Conservation (phyloP, 1,140 invertebrate species). For the Rhagoletis zephyria region DNA sequence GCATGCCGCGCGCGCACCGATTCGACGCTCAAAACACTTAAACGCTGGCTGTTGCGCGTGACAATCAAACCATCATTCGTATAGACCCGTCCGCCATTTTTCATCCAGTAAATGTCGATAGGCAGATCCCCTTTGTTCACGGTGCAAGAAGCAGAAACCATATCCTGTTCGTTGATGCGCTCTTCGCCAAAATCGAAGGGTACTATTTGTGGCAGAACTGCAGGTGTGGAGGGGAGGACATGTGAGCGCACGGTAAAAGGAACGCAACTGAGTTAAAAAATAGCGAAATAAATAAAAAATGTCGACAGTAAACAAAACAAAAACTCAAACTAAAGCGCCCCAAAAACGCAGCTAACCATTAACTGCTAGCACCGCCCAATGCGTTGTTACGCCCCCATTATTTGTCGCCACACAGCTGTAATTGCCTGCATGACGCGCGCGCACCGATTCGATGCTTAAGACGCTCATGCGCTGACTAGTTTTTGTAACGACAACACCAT, state of each 20-base stretch:
- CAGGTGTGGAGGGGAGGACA: background rate
- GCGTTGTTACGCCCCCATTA: slow-evolving; percentile 79
- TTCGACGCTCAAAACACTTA: slow-evolving; percentile 80
- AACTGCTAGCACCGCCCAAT: slow-evolving; percentile 78
- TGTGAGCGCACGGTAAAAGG: background rate
- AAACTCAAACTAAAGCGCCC: slow-evolving; percentile 69
- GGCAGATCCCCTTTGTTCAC: slow-evolving; percentile 86
- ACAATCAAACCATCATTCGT: slow-evolving; percentile 74
- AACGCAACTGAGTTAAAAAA: slow-evolving; percentile 15
- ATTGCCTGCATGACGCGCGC: slow-evolving; percentile 78
- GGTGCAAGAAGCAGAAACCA: slow-evolving; percentile 84
- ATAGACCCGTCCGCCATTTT: slow-evolving; percentile 71
- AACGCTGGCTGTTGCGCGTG: slow-evolving; percentile 78
- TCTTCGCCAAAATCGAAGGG: slow-evolving; percentile 83
- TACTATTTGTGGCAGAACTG: slow-evolving; percentile 80
- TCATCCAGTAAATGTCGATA: slow-evolving; percentile 83
- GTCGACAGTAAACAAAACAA: slow-evolving; percentile 85
- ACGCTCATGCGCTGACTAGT: slow-evolving; percentile 78
- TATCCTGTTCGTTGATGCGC: slow-evolving; percentile 81
- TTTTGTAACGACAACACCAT: slow-evolving; percentile 74
- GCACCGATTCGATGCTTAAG: slow-evolving; percentile 78
- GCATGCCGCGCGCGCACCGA: slow-evolving; percentile 78
- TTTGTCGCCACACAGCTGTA: slow-evolving; percentile 84
- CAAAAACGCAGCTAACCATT: slow-evolving; percentile 73
- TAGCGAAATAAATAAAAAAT: slow-evolving; percentile 65